A percentile compares a stretch with the other conserved stretches of the same genome.
Conservation (phyloP, 2,113 vertebrate species). For the Bettongia penicillata region DNA sequence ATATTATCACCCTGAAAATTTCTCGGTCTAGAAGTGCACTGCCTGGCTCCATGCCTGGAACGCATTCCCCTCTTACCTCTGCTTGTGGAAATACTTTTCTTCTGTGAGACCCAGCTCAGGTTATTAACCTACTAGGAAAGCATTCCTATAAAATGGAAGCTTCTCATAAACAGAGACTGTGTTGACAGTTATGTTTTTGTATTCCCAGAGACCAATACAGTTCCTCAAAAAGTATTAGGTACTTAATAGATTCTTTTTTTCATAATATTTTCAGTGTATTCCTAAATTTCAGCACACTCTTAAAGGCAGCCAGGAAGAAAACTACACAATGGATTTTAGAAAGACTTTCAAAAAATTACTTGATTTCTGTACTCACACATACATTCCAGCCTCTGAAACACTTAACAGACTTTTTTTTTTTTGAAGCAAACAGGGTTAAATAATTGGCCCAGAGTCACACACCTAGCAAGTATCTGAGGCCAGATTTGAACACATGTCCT, state of each 20-base stretch:
- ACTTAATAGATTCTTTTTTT: background rate
- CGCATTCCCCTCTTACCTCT: background rate
- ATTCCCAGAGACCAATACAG: background rate
- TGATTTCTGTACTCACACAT: background rate
- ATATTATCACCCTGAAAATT: background rate
- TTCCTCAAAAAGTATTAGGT: background rate
- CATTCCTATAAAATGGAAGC: background rate
- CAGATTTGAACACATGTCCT: background rate
- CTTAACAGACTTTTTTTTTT: background rate
- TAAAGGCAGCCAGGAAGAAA: background rate
- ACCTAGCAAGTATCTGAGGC: background rate
- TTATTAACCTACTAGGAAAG: background rate
- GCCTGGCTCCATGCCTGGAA: background rate
- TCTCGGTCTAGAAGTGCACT: background rate
- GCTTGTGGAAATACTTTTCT: background rate
- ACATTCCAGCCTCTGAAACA: background rate
- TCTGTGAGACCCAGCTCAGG: background rate
- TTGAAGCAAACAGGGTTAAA: background rate
- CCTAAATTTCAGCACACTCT: background rate
- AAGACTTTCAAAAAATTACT: background rate
- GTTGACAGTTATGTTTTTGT: background rate
- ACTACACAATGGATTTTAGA: background rate
- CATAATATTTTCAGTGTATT: background rate
- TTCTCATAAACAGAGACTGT: background rate
- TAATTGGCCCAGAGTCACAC: too few species aligned